These are phyloP conservation scores for Cygnus olor DNA, from an alignment of 2,797 vertebrate genomes.

Conservation along the genomic window DNA sequence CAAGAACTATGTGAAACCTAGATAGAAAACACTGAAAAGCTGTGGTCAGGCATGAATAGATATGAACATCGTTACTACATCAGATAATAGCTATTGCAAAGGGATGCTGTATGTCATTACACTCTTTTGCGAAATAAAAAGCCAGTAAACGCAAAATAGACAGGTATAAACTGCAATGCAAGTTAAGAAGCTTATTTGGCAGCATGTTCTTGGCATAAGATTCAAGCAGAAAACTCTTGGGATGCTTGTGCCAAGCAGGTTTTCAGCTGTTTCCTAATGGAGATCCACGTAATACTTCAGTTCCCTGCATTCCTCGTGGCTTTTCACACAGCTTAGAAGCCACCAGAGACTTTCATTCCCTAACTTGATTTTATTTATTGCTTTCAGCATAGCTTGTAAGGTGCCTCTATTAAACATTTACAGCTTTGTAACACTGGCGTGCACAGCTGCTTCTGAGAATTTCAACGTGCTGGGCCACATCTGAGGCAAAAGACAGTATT, in stretches of 20 bases:
- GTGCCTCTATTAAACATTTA: background rate
- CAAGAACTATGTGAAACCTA: background rate
- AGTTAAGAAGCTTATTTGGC: background rate
- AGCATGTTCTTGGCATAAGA: background rate
- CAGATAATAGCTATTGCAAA: background rate
- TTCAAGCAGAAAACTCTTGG: background rate
- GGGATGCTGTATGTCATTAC: background rate
- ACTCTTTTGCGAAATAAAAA: background rate
- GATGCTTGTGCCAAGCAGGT: conserved; percentile 10
- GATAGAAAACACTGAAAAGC: background rate
- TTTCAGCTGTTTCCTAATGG: conserved; percentile 30
- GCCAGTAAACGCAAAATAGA: background rate
- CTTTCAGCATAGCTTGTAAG: conserved; percentile 18
- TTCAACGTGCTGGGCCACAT: background rate
- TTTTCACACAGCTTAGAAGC: conserved; percentile 32
- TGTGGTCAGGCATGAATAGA: background rate
- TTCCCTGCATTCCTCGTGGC: background rate
- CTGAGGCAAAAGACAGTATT: background rate
- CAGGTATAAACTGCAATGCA: background rate
- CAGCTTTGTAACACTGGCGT: background rate
- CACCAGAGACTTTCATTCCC: background rate
- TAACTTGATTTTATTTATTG: conserved; percentile 7
- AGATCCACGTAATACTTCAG: background rate
- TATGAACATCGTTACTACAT: background rate
- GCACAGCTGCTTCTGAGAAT: background rate